Conservation (phyloP, 2,797 vertebrate species). For the Dendrocincla fuliginosa region DNA sequence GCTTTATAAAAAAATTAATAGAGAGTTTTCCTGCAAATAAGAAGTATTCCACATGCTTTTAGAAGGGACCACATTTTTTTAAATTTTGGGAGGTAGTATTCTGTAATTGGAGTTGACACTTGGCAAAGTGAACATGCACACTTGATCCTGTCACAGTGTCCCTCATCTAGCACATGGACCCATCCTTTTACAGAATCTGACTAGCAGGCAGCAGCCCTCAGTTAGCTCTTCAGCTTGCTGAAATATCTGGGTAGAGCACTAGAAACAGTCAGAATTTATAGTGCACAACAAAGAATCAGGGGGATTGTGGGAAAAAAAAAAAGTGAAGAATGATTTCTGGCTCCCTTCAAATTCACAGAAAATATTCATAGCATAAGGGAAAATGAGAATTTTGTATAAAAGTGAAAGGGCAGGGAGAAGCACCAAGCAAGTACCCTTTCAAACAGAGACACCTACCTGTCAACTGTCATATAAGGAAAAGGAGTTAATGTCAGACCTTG, state of each 20-base stretch:
- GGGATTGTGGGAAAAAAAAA: background rate
- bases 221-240: background rate
- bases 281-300: background rate
- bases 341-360: background rate
- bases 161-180: background rate
- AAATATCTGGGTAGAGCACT: background rate
- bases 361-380: background rate
- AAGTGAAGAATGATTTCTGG: background rate
- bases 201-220: background rate
- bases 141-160: background rate
- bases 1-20: constrained; percentile 49
- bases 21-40: constrained; percentile 26
- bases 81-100: background rate
- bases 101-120: background rate
- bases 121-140: background rate
- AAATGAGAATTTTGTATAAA: background rate
- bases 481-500: constrained; percentile 1
- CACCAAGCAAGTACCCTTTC: background rate
- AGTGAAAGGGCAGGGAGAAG: background rate
- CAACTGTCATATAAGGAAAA: background rate
- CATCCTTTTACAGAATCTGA: background rate
- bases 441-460: background rate
- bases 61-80: background rate
- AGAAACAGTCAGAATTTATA: background rate
- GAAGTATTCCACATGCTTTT: background rate